phyloP scores from a whole-genome alignment of 2,797 vertebrate species.

The Scolopax rusticola region DNA sequence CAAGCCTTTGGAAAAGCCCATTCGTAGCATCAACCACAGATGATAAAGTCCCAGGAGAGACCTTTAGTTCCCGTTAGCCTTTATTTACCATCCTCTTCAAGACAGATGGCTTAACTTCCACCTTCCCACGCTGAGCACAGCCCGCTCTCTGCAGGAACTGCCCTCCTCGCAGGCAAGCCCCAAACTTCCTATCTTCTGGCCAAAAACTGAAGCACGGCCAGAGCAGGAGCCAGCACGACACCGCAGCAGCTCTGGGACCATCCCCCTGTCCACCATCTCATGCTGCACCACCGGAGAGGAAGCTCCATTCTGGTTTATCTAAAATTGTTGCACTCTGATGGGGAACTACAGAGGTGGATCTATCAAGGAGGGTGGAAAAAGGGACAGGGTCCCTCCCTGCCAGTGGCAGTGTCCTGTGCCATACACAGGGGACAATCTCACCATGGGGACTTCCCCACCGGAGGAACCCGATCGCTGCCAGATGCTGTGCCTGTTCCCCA shows the following conservation, averaged over 20 bases:
- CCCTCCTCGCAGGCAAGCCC: not conserved
- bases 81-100: not conserved
- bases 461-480: not conserved
- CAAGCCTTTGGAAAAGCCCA: not conserved
- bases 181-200: not conserved
- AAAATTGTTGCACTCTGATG: accelerated
- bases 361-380: not conserved
- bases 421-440: not conserved
- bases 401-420: not conserved
- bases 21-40: not conserved
- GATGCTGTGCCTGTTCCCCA: not conserved
- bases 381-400: not conserved
- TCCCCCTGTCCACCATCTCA: not conserved
- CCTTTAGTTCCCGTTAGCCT: not conserved
- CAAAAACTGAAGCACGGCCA: not conserved
- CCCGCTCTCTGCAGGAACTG: not conserved
- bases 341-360: not conserved
- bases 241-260: not conserved
- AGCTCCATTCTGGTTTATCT: not conserved
- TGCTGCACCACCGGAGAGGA: accelerated
- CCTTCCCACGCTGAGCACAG: not conserved
- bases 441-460: accelerated
- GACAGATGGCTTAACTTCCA: not conserved
- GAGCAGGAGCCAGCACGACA: accelerated
- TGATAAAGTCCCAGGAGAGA: not conserved